A percentile compares a stretch with the other conserved stretches of the same genome.
Conservation (phyloP, 1,140 invertebrate species). For the Micrasema minimum region DNA sequence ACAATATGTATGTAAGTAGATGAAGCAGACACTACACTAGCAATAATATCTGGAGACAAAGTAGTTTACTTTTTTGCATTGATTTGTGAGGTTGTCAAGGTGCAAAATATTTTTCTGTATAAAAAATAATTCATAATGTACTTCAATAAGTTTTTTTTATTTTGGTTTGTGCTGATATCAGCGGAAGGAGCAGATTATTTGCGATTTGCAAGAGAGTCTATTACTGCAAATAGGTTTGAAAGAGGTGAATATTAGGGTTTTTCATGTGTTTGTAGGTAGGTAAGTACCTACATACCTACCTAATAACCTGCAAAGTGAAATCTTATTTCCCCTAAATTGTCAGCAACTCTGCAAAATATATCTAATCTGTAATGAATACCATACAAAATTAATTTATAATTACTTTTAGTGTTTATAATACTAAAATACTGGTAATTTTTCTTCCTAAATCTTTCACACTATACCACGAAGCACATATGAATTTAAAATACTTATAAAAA, state of each 20-base stretch:
- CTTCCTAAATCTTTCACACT: too few relatives aligned
- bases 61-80: background rate
- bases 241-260: background rate
- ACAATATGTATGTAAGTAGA: too few relatives aligned
- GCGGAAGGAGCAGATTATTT: background rate
- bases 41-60: too few relatives aligned
- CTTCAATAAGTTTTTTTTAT: background rate
- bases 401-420: background rate
- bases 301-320: background rate
- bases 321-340: background rate
- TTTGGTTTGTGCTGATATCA: background rate
- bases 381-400: background rate
- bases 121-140: background rate
- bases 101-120: background rate
- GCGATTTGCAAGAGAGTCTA: background rate
- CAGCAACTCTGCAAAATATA: background rate
- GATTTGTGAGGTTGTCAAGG: constrained; percentile 11
- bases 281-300: background rate
- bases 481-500: too few relatives aligned
- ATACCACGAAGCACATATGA: too few relatives aligned
- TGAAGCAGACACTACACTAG: too few relatives aligned
- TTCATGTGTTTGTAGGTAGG: background rate
- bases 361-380: background rate
- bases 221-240: background rate
- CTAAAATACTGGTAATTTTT: background rate